Base-by-base conservation (phyloP, 2,888 invertebrate genomes). In the Heteropelma amictum region DNA sequence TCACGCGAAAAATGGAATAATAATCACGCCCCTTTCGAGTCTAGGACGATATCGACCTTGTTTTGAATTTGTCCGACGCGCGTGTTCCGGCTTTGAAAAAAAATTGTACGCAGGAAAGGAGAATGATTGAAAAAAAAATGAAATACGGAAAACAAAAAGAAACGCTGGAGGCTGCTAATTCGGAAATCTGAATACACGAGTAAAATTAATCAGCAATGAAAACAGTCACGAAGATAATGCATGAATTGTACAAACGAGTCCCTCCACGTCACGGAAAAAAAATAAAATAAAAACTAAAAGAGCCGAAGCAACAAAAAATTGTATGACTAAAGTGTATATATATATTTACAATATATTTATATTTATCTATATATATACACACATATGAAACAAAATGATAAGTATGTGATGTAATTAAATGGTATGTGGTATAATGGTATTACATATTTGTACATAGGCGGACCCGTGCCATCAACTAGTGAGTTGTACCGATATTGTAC, bases 331-430 rank as follows among this genome's bases (percentile, higher is more conserved):
- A 87, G 85, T 83, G 81, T 84, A 87, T 85, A 86, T 84, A 84
- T 86, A 88, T 88, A 69, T 67, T 68, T 74, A 72, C 77, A 77
- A 84, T 86, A 88, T 88, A 69, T 67, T 68, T 74, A 72, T 78
- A 77, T 81, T 78, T 77, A 78, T 81, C 77, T 80, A 82, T 80
- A 84, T 76, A 82, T 79, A 85, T 82, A 85, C 83, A 84, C 81
- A 81, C 81, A 72, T 75, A 82, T 80, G 80, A 14, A 45, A 30
- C 26, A 85, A 87, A 86, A 84, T 83, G 84, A 87, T 86, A 86
- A 85, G 84, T 87, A 88, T 89, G 88, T 88, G 88, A 89, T 89
- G 87, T 88, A 88, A 86, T 88, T 87, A 87, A 88, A 88, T 87
- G 86, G 85, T 88, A 87, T 88, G 87, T 88, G 87, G 86, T 88